These are phyloP conservation scores for Botia almorhae DNA, from an alignment of 2,797 vertebrate genomes.

Conservation along the genomic window DNA sequence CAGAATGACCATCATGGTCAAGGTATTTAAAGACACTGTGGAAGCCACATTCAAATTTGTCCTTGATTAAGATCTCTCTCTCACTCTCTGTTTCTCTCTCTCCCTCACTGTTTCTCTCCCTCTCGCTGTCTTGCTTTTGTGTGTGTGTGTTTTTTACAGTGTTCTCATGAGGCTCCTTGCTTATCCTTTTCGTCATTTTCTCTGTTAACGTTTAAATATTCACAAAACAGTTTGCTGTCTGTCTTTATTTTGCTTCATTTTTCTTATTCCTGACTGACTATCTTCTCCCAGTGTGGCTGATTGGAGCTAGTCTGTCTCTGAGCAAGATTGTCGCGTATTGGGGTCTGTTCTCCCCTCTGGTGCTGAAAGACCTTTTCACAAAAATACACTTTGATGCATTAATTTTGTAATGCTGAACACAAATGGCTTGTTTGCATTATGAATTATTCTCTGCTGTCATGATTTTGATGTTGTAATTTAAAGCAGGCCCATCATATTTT, in stretches of 20 bases:
- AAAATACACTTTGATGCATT: constrained; percentile 29
- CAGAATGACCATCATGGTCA: constrained; percentile 12
- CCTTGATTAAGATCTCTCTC: constrained; percentile 18
- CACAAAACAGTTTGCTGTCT: neutral
- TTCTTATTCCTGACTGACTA: neutral
- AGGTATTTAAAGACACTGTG: constrained; percentile 20
- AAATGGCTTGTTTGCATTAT: constrained; percentile 22
- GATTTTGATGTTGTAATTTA: neutral
- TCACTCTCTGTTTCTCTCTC: constrained; percentile 3
- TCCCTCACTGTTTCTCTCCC: neutral
- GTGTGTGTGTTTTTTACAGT: neutral
- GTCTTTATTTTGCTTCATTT: constrained; percentile 11
- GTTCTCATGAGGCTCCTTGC: constrained; percentile 11
- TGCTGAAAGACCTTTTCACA: constrained; percentile 49
- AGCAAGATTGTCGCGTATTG: constrained; percentile 24
- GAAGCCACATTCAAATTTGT: constrained; percentile 12
- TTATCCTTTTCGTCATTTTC: neutral
- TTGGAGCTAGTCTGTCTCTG: constrained; percentile 12
- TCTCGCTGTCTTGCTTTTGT: neutral
- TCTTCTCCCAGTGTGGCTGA: constrained; percentile 4
- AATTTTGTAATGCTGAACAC: constrained; percentile 5
- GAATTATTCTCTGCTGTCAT: neutral
- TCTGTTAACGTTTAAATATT: constrained; percentile 5
- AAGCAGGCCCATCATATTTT: neutral
- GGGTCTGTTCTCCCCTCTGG: constrained; percentile 41